Conservation (phyloP, 2,113 vertebrate genomes). For the Melanerpes formicivorus region DNA sequence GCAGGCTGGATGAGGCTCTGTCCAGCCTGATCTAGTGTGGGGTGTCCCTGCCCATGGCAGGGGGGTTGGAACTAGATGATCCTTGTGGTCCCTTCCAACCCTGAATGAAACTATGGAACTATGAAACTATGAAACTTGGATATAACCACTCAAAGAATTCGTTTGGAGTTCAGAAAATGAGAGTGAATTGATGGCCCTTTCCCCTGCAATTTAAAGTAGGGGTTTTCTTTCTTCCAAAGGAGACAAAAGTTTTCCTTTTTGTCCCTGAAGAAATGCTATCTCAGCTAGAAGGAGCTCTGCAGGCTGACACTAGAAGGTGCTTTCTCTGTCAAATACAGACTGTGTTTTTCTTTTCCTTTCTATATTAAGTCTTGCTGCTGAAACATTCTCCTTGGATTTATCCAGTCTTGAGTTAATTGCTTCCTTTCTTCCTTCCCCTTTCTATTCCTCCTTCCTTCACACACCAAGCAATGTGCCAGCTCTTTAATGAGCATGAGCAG, state of each 20-base stretch:
- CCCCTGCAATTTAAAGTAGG: not conserved
- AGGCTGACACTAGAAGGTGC: not conserved
- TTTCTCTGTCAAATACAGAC: not conserved
- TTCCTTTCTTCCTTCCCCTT: not conserved
- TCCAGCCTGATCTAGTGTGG: too few species aligned
- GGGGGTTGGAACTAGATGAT: too few species aligned
- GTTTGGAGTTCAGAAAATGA: constrained; percentile 2
- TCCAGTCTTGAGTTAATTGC: not conserved
- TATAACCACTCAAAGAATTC: constrained; percentile 21
- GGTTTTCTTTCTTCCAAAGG: not conserved
- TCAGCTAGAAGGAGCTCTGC: not conserved
- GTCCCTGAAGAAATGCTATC: not conserved
- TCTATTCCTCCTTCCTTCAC: not conserved
- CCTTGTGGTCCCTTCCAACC: too few species aligned
- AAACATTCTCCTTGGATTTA: not conserved
- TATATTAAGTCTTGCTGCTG: not conserved
- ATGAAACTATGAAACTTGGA: too few species aligned
- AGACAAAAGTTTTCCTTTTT: constrained; percentile 5
- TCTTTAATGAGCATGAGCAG: not conserved
- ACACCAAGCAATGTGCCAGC: not conserved
- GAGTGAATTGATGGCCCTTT: constrained; percentile 34
- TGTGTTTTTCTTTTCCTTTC: not conserved
- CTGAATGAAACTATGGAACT: too few species aligned
- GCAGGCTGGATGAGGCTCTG: too few species aligned
- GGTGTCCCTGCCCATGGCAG: too few species aligned